Base-by-base conservation (phyloP, 2,113 vertebrate genomes). In the Tychaedon coryphoeus region DNA sequence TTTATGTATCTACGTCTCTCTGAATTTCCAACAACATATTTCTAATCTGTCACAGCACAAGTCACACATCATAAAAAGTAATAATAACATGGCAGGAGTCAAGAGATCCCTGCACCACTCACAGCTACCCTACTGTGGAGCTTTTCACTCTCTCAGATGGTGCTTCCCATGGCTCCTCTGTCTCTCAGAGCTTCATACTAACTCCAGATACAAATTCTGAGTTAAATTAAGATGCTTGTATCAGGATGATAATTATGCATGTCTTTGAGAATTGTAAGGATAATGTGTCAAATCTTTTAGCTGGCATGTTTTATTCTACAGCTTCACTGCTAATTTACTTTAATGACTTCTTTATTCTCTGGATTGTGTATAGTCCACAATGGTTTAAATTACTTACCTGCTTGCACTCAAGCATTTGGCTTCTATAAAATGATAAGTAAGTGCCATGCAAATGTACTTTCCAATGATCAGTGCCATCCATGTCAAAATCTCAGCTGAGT, bases 321-420 rank as follows among this genome's bases (percentile, higher is more conserved):
- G 65, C 65, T 77, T 90, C 65, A 77, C 9, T 86, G 85, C 88
- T 80, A 60, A 90, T 92, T 94, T 96, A 88, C 36, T 90, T 66
- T 91, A 80, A 96, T 91, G 65, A 92, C 76, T 75, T 86, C 79
- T 94, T 95, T 95, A 95, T 58, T 86, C 65, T 74, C 86, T 84
- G 78, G 45, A 75, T 54, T 70, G 38, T 84, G 36, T 71, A 19
- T 26, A 80, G 45, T 23, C 45, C 90, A 96, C 20, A 57, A 64
- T 60, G 58, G 43, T 72, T 95, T 94, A 83, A 96, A 96, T 74
- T 83, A 90, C 86, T 96, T 88, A 88, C 86, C 72, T 90, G 92
- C 79, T 92, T 94, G 67, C 58, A 90, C 51, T 95, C 90, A 90
- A 76, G 62, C 77, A 85, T 90, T 95, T 84, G 88, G 90, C 62